These are phyloP conservation scores for Venusia cambrica DNA, from an alignment of 2,888 invertebrate genomes.

Conservation along the genomic window DNA sequence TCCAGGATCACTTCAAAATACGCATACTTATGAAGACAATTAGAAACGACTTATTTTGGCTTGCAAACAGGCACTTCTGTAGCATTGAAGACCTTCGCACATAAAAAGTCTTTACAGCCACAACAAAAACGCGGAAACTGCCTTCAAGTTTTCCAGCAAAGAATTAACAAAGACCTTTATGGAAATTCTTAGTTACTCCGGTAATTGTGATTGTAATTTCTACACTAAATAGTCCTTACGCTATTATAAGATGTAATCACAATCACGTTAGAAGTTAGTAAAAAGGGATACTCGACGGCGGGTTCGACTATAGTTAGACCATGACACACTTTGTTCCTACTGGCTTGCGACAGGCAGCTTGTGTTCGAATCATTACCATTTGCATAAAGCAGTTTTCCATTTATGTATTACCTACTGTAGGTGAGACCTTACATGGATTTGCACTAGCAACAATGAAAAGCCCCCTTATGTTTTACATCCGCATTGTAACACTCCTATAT, in stretches of 20 bases:
- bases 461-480: constrained; percentile 2
- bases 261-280: constrained; percentile 18
- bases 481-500: constrained; percentile 6
- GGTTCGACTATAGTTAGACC: constrained; percentile 67
- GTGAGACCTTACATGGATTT: constrained; percentile 11
- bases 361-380: constrained; percentile 32
- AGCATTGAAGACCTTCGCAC: too few relatives aligned
- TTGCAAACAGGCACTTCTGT: too few relatives aligned
- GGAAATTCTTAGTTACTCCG: constrained; percentile 16
- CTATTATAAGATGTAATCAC: constrained; percentile 19
- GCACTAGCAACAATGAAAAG: constrained; percentile 2
- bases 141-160: constrained; percentile 16
- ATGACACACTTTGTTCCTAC: constrained; percentile 65
- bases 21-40: too few relatives aligned
- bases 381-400: constrained; percentile 24
- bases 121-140: constrained; percentile 27
- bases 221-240: constrained; percentile 22
- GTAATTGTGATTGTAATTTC: constrained; percentile 15
- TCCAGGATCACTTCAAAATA: too few relatives aligned
- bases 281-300: constrained; percentile 57
- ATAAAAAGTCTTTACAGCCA: constrained; percentile 1
- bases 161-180: constrained; percentile 24
- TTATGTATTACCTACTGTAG: constrained; percentile 19
- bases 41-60: too few relatives aligned
- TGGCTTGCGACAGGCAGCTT: constrained; percentile 55